phyloP scores from a whole-genome alignment of 2,888 invertebrate genomes.

The Drosophila fulvimacula region DNA sequence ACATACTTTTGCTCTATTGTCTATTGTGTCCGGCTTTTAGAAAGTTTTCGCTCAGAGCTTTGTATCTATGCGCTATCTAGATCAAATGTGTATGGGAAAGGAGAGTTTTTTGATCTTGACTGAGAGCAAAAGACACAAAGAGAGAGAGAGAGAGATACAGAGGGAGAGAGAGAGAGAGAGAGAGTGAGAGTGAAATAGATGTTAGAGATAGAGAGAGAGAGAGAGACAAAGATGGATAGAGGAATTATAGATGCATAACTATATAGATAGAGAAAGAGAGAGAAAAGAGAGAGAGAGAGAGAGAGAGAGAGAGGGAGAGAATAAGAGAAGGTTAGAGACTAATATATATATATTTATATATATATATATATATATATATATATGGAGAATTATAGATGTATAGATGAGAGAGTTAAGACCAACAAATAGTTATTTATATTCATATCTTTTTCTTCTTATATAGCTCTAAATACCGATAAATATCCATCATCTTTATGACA shows the following conservation, averaged over 20 bases:
- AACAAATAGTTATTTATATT: too few species aligned
- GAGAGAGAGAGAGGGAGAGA: too few species aligned
- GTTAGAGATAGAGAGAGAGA: background rate
- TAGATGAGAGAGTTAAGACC: background rate
- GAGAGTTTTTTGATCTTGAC: background rate
- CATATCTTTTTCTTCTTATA: too few species aligned
- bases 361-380: too few species aligned
- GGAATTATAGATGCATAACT: background rate
- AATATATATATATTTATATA: too few species aligned
- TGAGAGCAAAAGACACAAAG: background rate
- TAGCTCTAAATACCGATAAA: too few species aligned
- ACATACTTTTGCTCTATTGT: constrained; percentile 8
- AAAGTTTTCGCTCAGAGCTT: constrained; percentile 48
- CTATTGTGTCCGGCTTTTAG: constrained; percentile 47
- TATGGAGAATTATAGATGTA: too few species aligned
- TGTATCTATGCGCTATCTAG: constrained; percentile 14
- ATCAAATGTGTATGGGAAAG: background rate
- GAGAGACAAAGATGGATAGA: background rate
- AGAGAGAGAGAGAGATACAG: background rate
- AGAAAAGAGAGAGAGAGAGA: too few species aligned
- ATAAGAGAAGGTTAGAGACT: background rate
- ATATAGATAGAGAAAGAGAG: background rate
- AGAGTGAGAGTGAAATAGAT: background rate
- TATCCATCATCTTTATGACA: too few species aligned
- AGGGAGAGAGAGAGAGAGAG: background rate